Evolutionary conservation across 2,888 invertebrate species (phyloP), one percentile per base, ranked within the genome.

Genomic region (Matsumyia berberina): DNA sequence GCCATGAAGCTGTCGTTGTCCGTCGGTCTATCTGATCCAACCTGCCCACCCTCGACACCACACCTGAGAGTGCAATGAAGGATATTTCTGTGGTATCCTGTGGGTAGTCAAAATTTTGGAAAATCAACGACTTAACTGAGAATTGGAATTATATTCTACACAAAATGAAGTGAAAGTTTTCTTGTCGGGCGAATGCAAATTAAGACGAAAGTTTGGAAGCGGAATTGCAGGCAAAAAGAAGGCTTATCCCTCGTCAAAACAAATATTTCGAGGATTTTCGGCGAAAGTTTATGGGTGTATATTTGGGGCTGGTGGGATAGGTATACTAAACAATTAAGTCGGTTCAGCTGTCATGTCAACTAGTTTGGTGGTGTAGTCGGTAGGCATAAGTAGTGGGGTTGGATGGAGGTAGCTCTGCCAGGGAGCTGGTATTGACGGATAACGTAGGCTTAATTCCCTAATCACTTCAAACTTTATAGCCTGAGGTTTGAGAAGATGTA

Each of bases 81-180:
- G 70, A 77, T 70, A 72, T 70, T 72, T 77, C 19, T 77, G 42
- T 60, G 82, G 77, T 72, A 72, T 82, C 70, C 77, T 76, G 67
- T 64, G 74, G 64, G 70, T 58, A 66, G 69, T 82, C 46, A 24
- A 77, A 17, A 77, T 77, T 49, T 81, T 44, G 35, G 51, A 39
- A 74, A 81, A 70, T 76, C 70, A 82, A 82, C 70, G 60, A 76
- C 58, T 53, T 58, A 72, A 73, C 58, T 51, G 46, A 62, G 39
- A 81, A 77, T 72, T 66, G 57, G 39, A 72, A 66, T 77, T 82
- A 70, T 76, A 53, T 64, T 72, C 60, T 42, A 72, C 70, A 51
- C 66, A 77, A 77, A 77, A 70, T 70, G 77, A 77, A 77, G 72
- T 82, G 72, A 82, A 82, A 82, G 64, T 77, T 82, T 77, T 42